Percentiles rank a stretch among this genome's conserved stretches.
Evolutionary conservation across 2,113 vertebrate genomes (phyloP).

Genomic region (Amazona vittata): DNA sequence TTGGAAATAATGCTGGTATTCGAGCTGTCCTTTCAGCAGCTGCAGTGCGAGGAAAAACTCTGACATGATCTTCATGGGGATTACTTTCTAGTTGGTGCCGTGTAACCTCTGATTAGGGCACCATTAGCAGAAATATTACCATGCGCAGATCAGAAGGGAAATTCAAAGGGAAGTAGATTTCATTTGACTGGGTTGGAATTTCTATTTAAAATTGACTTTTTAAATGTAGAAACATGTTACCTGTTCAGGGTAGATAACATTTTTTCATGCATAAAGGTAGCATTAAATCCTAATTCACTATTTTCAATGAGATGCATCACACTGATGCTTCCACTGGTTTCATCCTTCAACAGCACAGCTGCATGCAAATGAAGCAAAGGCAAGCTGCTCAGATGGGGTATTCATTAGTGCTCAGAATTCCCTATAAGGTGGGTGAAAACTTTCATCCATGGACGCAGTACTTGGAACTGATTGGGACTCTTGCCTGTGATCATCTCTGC

Average conservation of each 20-base stretch:
- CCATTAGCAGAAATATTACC: background rate
- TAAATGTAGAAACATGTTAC: background rate
- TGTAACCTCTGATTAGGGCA: background rate
- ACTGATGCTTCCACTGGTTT: background rate
- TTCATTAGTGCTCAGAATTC: background rate
- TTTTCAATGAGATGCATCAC: background rate
- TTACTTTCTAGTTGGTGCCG: background rate
- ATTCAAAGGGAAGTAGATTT: background rate
- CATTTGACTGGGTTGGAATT: background rate
- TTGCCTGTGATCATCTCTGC: background rate
- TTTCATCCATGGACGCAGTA: background rate
- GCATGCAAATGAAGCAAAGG: background rate
- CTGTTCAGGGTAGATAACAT: background rate
- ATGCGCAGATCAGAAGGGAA: background rate
- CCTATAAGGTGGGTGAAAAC: background rate
- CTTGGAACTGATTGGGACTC: rapidly evolving
- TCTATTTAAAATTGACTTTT: background rate
- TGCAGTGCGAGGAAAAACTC: background rate
- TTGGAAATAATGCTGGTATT: conserved; percentile 47
- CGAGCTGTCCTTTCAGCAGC: conserved; percentile 41
- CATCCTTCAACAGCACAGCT: background rate
- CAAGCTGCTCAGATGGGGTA: rapidly evolving
- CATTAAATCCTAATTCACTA: background rate
- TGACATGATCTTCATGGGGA: background rate
- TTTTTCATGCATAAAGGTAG: background rate